Conservation (phyloP, 2,113 vertebrate genomes). For the Gnathonemus longibarbis region DNA sequence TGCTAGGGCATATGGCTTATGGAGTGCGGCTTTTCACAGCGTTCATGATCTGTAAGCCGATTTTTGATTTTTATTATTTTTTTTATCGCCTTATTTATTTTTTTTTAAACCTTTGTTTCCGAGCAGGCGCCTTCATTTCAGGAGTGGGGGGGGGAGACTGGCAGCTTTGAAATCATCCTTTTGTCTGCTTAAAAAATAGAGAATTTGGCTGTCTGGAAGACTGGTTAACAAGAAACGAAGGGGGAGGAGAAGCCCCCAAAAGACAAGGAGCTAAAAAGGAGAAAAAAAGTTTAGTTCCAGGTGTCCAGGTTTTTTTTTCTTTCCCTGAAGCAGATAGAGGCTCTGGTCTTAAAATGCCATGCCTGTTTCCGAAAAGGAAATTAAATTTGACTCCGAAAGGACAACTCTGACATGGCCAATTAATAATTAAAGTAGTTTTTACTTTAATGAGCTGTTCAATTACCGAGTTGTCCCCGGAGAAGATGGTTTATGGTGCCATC, state of each 20-base stretch:
- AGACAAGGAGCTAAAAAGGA: background rate
- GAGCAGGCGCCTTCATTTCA: conserved; percentile 29
- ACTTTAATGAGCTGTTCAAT: conserved; percentile 90
- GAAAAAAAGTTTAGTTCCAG: background rate
- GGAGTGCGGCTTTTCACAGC: background rate
- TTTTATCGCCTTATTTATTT: background rate
- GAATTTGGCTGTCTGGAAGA: background rate
- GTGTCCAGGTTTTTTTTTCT: background rate
- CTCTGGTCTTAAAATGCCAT: conserved; percentile 50
- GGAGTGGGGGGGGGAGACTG: background rate
- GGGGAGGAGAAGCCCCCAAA: background rate
- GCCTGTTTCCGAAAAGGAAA: conserved; percentile 57
- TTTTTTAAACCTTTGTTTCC: background rate
- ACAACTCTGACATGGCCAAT: conserved; percentile 87
- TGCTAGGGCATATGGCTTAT: background rate
- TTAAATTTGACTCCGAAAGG: conserved; percentile 81
- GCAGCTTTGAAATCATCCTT: conserved; percentile 49
- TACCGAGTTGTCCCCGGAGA: conserved; percentile 77
- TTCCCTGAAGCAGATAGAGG: conserved; percentile 38
- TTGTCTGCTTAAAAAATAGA: background rate
- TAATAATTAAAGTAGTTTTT: conserved; percentile 82
- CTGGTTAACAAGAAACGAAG: background rate
- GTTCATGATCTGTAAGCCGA: conserved; percentile 29
- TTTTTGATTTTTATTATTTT: conserved; percentile 42
- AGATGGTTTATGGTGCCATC: conserved; percentile 70